Base-by-base conservation (phyloP, 2,113 vertebrate genomes). In the Ursus arctos region DNA sequence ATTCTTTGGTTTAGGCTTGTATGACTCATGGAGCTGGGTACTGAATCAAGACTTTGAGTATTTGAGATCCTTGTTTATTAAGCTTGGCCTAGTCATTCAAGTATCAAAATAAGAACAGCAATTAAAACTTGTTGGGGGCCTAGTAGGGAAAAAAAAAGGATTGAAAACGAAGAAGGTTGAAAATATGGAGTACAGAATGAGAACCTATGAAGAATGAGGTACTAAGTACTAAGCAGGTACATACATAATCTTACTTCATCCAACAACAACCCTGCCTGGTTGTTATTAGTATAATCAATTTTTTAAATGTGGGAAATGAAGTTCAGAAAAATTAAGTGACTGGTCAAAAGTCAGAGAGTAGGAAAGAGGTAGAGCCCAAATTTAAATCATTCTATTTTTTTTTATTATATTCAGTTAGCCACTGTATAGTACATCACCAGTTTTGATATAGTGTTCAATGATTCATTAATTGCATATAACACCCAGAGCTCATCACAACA, bases 311-410 rank as follows among this genome's bases (percentile, higher is more conserved):
- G 19, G 18, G 4, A 81, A 92, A 85, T 76, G 1, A 91, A 94
- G 53, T 95, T 94, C 26, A 93, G 31, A 93, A 83, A 95, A 90
- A 9, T 49, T 93, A 69, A 74, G 15, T 89, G 95, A 82, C 14
- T 94, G 95, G 43, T 2, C 65, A 77, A 90, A 95, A 92, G 31
- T 89, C 47, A 92, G 2, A 77, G 7, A 85, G 24, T 55, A 84
- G 7, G 2, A 77, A 91, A 67, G 21, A 72, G 9, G 7, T 72
- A 85, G 63, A 81, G 65, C 9, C 15, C 19, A 72, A 94, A 91
- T 88, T 94, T 88, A 65, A 96, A 91, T 16, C 18, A 40, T 61
- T 69, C 33, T 67, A 15, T 65, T 65, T 31, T 31, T 65, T 65
- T 65, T 6, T 7, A 65, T 65, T 65, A 33, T 14, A 6, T 65